These are phyloP conservation scores for Falco peregrinus DNA, from an alignment of 2,797 vertebrate species.

Conservation along the genomic window DNA sequence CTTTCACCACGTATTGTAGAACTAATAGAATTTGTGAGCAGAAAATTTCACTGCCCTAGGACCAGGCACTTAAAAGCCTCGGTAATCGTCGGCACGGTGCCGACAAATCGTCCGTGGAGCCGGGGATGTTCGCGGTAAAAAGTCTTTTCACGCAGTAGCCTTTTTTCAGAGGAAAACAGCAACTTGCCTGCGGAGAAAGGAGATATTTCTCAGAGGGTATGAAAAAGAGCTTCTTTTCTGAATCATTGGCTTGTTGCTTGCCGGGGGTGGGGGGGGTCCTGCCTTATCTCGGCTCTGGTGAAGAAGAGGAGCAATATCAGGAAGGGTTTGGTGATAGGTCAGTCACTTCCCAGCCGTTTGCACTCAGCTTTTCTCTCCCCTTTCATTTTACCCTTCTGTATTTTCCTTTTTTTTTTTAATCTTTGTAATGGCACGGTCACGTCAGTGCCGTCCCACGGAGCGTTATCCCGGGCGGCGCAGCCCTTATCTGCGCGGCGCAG, in stretches of 20 bases:
- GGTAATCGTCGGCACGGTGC: not conserved
- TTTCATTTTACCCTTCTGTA: not conserved
- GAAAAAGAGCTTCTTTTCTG: not conserved
- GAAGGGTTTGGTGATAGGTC: not conserved
- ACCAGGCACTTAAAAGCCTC: not conserved
- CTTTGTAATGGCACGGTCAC: not conserved
- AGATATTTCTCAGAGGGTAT: not conserved
- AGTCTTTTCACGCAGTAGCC: not conserved
- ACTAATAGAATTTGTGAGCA: constrained; percentile 42
- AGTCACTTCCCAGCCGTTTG: fast-evolving
- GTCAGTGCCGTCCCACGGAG: not conserved
- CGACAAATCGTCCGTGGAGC: constrained; percentile 10
- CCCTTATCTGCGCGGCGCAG: not conserved
- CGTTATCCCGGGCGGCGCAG: not conserved
- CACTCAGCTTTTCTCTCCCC: not conserved
- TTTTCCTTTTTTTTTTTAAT: not conserved
- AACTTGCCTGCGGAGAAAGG: not conserved
- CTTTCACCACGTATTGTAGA: not conserved
- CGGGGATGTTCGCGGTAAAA: not conserved
- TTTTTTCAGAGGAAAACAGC: not conserved
- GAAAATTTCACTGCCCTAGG: not conserved
- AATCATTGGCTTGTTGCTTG: not conserved
- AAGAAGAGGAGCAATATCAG: fast-evolving
- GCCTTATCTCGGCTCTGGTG: not conserved
- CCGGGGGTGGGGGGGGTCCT: too few relatives aligned